Percentiles rank a stretch among this genome's conserved stretches.
Evolutionary conservation across 2,113 vertebrate genomes (phyloP).

Genomic region (Periophthalmus modestus): DNA sequence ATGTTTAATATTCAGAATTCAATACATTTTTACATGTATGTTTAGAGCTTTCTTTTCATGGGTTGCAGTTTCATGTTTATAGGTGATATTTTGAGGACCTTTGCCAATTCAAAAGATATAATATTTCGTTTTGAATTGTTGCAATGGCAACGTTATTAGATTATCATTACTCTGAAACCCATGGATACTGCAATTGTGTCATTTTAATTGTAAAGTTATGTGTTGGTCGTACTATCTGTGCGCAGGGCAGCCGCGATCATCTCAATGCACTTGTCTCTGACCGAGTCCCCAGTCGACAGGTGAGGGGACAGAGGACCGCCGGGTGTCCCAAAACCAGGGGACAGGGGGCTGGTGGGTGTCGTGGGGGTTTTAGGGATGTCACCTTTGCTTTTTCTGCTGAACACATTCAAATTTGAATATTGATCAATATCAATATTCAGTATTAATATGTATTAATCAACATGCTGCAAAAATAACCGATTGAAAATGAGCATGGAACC

Average conservation of each 20-base stretch:
- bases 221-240: conserved; percentile 81
- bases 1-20: too few relatives aligned
- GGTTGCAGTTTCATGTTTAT: too few relatives aligned
- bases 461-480: too few relatives aligned
- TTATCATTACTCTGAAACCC: too few relatives aligned
- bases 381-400: conserved; percentile 71
- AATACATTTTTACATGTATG: too few relatives aligned
- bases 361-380: conserved; percentile 82
- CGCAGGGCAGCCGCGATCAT: conserved; percentile 88
- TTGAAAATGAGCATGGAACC: too few relatives aligned
- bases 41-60: too few relatives aligned
- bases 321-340: conserved; percentile 77
- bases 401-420: background rate
- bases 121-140: too few relatives aligned
- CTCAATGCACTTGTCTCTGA: conserved; percentile 95
- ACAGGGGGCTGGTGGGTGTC: conserved; percentile 81
- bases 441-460: too few relatives aligned
- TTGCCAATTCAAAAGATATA: background rate
- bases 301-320: conserved; percentile 76
- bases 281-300: conserved; percentile 85
- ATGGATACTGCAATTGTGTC: background rate
- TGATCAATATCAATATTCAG: too few relatives aligned
- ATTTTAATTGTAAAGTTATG: background rate
- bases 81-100: background rate
- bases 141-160: too few relatives aligned